phyloP scores from a whole-genome alignment of 2,113 vertebrate genomes.

The Lagenorhynchus albirostris region DNA sequence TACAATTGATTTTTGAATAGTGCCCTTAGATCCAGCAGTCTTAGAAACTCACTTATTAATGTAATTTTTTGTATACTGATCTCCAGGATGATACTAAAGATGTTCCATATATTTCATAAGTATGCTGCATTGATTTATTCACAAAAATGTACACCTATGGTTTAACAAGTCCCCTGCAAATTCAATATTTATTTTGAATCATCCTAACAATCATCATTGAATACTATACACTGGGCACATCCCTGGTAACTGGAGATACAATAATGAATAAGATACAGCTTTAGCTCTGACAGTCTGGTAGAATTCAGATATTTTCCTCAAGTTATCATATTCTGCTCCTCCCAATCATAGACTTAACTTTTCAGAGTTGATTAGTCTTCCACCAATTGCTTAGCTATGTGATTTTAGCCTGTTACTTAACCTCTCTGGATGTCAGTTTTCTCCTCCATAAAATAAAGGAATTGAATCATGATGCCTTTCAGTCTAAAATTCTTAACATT shows the following conservation, averaged over 20 bases:
- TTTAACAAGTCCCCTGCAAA: neutral
- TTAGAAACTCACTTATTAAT: neutral
- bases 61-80: neutral
- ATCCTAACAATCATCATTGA: neutral
- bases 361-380: neutral
- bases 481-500: neutral
- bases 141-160: neutral
- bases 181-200: neutral
- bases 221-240: neutral
- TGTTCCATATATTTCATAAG: neutral
- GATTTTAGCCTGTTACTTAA: neutral
- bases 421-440: neutral
- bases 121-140: neutral
- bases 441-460: neutral
- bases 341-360: neutral
- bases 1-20: neutral
- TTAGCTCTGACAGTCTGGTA: neutral
- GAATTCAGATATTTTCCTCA: neutral
- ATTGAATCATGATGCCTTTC: constrained; percentile 5
- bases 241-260: neutral
- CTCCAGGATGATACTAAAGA: neutral
- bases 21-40: neutral
- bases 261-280: neutral
- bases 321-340: neutral
- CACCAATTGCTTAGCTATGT: neutral